Evolutionary conservation across 2,797 vertebrate genomes (phyloP).

Genomic region (Pyrocephalus nanus): DNA sequence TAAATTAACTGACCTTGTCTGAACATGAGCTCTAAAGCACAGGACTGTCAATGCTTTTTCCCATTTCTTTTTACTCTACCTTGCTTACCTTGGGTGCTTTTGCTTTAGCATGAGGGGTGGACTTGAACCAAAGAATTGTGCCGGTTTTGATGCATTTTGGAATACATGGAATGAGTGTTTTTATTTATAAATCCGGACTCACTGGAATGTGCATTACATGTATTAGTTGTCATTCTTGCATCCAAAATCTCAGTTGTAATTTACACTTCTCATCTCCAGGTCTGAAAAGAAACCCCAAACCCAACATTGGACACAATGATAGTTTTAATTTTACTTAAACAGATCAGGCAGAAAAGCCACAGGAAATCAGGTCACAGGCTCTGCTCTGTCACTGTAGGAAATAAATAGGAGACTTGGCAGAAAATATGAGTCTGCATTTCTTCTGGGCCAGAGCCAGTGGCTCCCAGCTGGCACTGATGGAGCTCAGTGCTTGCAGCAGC

Average conservation of each 20-base stretch:
- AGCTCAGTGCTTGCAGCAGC: not conserved
- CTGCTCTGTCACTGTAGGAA: not conserved
- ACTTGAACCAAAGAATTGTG: not conserved
- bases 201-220: not conserved
- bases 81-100: not conserved
- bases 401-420: not conserved
- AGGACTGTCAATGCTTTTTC: not conserved
- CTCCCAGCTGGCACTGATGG: not conserved
- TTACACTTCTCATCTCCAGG: not conserved
- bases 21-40: not conserved
- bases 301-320: not conserved
- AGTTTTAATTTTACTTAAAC: slow-evolving; percentile 3
- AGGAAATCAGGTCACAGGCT: not conserved
- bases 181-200: not conserved
- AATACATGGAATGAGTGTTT: not conserved
- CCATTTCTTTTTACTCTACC: not conserved
- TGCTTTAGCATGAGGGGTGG: not conserved
- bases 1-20: not conserved
- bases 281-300: not conserved
- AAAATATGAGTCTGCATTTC: not conserved
- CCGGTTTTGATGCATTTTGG: not conserved
- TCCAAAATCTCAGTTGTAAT: not conserved
- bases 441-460: not conserved
- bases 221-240: not conserved
- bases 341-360: not conserved